Conservation (phyloP, 2,113 vertebrate genomes). For the Myanophis thanlyinensis region DNA sequence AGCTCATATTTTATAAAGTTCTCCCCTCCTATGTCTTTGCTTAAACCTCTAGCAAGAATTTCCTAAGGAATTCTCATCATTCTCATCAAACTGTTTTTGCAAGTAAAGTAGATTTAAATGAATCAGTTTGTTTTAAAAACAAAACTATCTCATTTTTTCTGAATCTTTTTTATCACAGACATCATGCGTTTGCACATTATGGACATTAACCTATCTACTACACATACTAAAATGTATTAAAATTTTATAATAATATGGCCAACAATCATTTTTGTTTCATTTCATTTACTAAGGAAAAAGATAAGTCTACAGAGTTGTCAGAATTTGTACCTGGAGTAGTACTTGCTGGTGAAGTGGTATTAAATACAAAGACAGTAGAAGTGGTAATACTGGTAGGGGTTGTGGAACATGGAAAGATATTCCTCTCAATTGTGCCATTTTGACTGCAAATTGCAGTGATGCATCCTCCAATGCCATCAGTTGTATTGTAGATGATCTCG, state of each 20-base stretch:
- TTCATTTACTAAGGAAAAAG: not conserved
- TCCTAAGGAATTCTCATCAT: not conserved
- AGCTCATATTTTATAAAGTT: not conserved
- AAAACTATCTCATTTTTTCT: not conserved
- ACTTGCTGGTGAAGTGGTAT: constrained; percentile 43
- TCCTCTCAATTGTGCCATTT: constrained; percentile 73
- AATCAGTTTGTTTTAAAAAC: not conserved
- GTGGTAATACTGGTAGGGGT: constrained; percentile 33
- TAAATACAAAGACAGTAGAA: constrained; percentile 63
- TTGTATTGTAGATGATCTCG: constrained; percentile 80
- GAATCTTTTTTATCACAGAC: not conserved
- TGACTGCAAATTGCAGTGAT: constrained; percentile 76
- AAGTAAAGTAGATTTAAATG: not conserved
- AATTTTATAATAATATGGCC: not conserved
- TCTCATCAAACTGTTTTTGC: not conserved
- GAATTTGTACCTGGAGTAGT: constrained; percentile 51
- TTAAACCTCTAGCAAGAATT: not conserved
- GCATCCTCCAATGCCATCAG: constrained; percentile 82
- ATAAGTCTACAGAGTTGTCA: rapidly evolving
- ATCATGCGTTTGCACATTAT: not conserved
- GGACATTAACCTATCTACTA: not conserved
- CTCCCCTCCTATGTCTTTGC: not conserved
- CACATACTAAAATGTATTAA: not conserved
- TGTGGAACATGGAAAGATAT: constrained; percentile 44
- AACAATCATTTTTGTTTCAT: not conserved